Conservation (phyloP, 2,113 vertebrate species). For the Sardina pilchardus region DNA sequence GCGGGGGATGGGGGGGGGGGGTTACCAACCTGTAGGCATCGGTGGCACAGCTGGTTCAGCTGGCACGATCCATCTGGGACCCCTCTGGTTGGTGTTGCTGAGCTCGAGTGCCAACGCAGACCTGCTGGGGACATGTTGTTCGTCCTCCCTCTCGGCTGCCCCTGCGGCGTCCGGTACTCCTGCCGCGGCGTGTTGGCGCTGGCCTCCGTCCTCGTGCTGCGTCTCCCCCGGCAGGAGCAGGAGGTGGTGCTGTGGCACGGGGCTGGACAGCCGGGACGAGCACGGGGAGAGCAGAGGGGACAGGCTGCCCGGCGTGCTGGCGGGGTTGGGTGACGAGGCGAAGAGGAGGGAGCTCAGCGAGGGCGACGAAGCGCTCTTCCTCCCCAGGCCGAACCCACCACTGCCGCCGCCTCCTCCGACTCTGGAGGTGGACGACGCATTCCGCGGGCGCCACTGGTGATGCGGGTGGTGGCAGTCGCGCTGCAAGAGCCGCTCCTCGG, state of each 20-base stretch:
- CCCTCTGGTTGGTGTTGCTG: background rate
- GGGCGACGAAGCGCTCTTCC: constrained; percentile 32
- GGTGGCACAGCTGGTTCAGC: background rate
- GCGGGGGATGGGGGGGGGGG: too few species aligned
- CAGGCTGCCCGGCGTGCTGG: constrained; percentile 57
- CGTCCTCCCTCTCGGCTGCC: background rate
- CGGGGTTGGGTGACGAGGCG: constrained; percentile 55
- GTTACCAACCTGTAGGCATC: constrained; percentile 27
- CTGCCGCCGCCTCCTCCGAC: too few species aligned
- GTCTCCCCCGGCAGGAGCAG: constrained; percentile 54
- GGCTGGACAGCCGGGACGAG: constrained; percentile 59
- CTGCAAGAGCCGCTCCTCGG: background rate
- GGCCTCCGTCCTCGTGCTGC: background rate
- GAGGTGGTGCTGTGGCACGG: constrained; percentile 65
- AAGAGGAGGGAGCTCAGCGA: constrained; percentile 20
- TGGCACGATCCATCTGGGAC: background rate
- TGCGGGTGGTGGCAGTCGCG: background rate
- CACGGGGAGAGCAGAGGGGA: constrained; percentile 71
- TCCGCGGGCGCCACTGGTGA: background rate
- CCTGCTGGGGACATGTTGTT: background rate
- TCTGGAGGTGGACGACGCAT: background rate
- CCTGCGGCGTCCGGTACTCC: background rate
- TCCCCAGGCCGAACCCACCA: background rate
- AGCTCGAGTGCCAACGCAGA: background rate
- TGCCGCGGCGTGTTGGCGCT: background rate